phyloP scores from a whole-genome alignment of 1,140 invertebrate species.

The Calosoma granatense region DNA sequence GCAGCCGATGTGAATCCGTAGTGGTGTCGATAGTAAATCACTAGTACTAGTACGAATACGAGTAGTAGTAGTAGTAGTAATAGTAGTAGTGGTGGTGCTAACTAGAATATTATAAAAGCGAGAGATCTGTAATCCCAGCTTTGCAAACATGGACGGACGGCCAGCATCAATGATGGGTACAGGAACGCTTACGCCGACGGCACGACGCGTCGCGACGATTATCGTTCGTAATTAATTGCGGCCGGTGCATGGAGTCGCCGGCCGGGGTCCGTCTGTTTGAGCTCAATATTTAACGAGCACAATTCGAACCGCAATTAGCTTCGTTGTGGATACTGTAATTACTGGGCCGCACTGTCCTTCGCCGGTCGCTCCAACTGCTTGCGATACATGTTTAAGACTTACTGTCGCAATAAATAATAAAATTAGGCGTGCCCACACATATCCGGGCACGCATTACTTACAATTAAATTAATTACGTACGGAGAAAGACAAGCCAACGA shows the following conservation, averaged over 20 bases:
- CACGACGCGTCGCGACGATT: too few relatives aligned
- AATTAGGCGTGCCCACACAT: conserved; percentile 8
- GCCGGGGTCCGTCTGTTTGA: not conserved
- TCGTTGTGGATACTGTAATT: not conserved
- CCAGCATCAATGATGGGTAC: not conserved
- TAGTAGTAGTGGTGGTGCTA: too few relatives aligned
- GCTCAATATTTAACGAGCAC: not conserved
- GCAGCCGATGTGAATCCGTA: not conserved
- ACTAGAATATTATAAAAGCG: too few relatives aligned
- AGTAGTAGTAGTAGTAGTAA: too few relatives aligned
- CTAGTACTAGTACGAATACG: too few relatives aligned
- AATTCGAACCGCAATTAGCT: not conserved
- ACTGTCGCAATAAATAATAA: conserved; percentile 6
- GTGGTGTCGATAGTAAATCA: not conserved
- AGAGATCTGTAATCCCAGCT: not conserved
- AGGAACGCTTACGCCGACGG: too few relatives aligned
- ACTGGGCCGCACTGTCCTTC: not conserved
- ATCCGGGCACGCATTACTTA: conserved; percentile 2
- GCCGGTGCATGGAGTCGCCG: not conserved
- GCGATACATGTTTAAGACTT: not conserved
- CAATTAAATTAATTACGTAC: conserved; percentile 5
- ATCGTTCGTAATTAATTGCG: not conserved
- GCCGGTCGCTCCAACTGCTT: not conserved
- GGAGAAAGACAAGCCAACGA: not conserved
- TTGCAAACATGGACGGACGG: not conserved